phyloP scores from a whole-genome alignment of 2,888 invertebrate genomes.

The Junonia oenone region DNA sequence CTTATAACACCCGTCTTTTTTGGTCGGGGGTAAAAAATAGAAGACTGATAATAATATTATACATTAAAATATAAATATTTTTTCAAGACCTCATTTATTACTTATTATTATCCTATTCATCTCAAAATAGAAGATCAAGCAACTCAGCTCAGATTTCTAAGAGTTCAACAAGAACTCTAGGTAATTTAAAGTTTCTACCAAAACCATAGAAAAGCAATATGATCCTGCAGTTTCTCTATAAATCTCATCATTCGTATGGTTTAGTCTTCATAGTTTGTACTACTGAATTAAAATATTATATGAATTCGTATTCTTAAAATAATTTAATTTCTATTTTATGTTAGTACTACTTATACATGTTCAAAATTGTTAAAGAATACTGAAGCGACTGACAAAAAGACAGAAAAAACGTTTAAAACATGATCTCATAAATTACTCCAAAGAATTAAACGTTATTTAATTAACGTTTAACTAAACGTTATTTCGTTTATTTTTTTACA shows the following conservation, averaged over 20 bases:
- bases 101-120: too few relatives aligned
- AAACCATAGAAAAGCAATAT: background rate
- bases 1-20: too few relatives aligned
- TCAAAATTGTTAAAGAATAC: too few relatives aligned
- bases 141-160: background rate
- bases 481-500: constrained; percentile 43
- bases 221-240: background rate
- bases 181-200: background rate
- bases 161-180: background rate
- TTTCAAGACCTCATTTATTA: too few relatives aligned
- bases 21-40: too few relatives aligned
- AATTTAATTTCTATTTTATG: too few relatives aligned
- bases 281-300: too few relatives aligned
- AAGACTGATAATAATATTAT: too few relatives aligned
- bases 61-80: too few relatives aligned
- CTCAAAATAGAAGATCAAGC: background rate
- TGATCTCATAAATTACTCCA: constrained; percentile 35
- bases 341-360: too few relatives aligned
- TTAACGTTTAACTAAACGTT: constrained; percentile 31
- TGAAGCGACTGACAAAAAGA: background rate
- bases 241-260: background rate
- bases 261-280: background rate
- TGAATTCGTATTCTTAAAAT: too few relatives aligned
- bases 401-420: background rate
- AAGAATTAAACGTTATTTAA: too few relatives aligned